A percentile compares a stretch with the other conserved stretches of the same genome.
Conservation (phyloP, 2,113 vertebrate genomes). For the Sorex fumeus region DNA sequence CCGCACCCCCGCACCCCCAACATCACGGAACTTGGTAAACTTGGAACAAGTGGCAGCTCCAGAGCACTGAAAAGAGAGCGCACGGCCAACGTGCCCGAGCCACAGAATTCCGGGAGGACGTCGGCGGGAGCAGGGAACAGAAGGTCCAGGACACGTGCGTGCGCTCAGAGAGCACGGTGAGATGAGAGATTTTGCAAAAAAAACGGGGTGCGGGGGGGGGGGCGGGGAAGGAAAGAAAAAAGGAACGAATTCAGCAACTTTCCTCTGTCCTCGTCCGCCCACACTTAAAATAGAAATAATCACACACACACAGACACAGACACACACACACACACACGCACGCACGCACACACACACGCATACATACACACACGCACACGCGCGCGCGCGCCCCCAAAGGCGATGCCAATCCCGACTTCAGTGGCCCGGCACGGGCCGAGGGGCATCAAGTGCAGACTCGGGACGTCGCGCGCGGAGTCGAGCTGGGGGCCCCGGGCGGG, state of each 20-base stretch:
- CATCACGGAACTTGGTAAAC: not conserved
- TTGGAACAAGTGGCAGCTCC: not conserved
- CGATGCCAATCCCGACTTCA: constrained; percentile 49
- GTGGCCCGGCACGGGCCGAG: not conserved
- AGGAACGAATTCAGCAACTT: constrained; percentile 51
- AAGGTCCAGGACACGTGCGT: not conserved
- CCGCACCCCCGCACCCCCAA: not conserved
- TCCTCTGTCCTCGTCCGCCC: constrained; percentile 39
- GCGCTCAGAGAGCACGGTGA: not conserved
- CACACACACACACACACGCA: not conserved
- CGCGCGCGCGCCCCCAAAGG: not conserved
- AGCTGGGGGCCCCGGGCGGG: constrained; percentile 10
- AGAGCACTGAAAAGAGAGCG: not conserved
- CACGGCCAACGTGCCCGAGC: not conserved
- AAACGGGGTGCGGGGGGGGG: not conserved
- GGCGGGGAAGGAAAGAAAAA: not conserved
- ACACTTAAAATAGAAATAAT: constrained; percentile 66
- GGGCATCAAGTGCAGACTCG: constrained; percentile 63
- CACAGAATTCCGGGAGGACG: constrained; percentile 51
- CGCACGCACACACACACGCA: not conserved
- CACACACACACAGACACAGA: not conserved
- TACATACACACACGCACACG: not conserved
- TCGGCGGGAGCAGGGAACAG: not conserved
- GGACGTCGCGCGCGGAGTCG: not conserved
- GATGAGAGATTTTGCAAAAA: not conserved